Percentiles rank a stretch among this genome's conserved stretches.
These are phyloP conservation scores for Corvus moneduloides DNA, from an alignment of 2,113 vertebrate genomes.

Conservation along the genomic window DNA sequence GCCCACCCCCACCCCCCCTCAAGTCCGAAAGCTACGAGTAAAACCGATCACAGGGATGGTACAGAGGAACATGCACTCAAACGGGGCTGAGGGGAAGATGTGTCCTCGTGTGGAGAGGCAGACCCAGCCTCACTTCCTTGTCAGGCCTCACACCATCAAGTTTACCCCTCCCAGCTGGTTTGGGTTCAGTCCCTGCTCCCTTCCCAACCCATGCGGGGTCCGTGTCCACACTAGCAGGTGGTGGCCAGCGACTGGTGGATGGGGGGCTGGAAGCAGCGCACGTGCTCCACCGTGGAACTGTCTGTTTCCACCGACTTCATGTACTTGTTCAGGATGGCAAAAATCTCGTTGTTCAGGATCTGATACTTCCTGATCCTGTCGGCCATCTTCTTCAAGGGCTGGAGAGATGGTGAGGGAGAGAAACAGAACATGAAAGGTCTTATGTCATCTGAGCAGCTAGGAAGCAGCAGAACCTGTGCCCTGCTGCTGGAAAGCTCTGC, in stretches of 20 bases:
- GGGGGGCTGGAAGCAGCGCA: conserved; percentile 98
- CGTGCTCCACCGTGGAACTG: conserved; percentile 97
- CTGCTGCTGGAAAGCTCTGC: not conserved
- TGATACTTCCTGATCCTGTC: conserved; percentile 99
- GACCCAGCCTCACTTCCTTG: not conserved
- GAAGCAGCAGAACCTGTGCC: not conserved
- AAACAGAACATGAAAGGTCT: not conserved
- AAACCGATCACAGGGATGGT: conserved; percentile 68
- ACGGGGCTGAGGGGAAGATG: conserved; percentile 38
- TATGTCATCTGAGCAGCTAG: not conserved
- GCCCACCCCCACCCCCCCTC: conserved; percentile 18
- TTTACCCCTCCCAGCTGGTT: conserved; percentile 16
- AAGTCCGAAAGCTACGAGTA: conserved; percentile 61
- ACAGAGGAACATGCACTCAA: conserved; percentile 74
- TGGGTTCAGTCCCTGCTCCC: conserved; percentile 27
- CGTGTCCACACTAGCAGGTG: conserved; percentile 83
- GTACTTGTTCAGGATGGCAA: conserved; percentile 99
- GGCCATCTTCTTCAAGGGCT: conserved; percentile 99
- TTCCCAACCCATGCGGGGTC: not conserved
- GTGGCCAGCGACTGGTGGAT: conserved; percentile 99
- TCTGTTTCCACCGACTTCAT: conserved; percentile 99
- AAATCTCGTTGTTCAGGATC: conserved; percentile 98
- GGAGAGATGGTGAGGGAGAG: not conserved
- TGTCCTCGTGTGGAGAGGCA: not conserved
- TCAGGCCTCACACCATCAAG: not conserved